Evolutionary conservation across 2,113 vertebrate genomes (phyloP).

Genomic region (Tenebrosternarchus preto): DNA sequence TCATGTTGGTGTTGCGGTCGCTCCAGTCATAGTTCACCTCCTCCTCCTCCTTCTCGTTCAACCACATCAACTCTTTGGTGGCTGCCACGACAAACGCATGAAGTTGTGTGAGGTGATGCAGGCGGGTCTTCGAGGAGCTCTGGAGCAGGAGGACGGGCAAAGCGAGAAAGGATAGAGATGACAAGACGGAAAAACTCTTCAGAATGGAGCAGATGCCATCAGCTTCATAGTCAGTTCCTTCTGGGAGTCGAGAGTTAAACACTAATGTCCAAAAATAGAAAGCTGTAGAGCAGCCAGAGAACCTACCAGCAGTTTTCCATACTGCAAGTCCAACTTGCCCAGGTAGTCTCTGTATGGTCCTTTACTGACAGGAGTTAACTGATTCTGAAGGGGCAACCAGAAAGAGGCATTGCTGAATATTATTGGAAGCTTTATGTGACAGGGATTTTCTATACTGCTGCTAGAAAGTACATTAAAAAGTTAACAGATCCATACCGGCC

Average conservation of each 20-base stretch:
- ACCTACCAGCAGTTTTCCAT: constrained; percentile 85
- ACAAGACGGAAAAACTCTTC: background rate
- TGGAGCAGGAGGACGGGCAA: constrained; percentile 49
- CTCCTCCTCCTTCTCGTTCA: constrained; percentile 92
- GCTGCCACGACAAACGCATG: constrained; percentile 83
- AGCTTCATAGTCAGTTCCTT: background rate
- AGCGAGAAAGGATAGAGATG: background rate
- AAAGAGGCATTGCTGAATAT: background rate
- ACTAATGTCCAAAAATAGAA: no score
- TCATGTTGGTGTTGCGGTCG: constrained; percentile 86
- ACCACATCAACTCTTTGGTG: constrained; percentile 94
- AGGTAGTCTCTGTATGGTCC: constrained; percentile 84
- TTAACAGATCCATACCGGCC: no score
- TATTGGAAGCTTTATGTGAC: no score
- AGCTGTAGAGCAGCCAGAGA: background rate
- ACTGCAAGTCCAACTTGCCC: constrained; percentile 86
- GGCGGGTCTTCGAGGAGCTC: constrained; percentile 83
- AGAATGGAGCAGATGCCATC: background rate
- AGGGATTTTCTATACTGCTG: no score
- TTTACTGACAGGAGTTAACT: constrained; percentile 80
- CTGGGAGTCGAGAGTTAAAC: background rate
- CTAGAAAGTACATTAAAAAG: no score
- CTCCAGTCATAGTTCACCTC: constrained; percentile 95
- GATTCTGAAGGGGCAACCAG: constrained; percentile 69
- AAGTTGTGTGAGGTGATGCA: constrained; percentile 82